Conservation (phyloP, 2,888 invertebrate species). For the Drosophila diplacantha region DNA sequence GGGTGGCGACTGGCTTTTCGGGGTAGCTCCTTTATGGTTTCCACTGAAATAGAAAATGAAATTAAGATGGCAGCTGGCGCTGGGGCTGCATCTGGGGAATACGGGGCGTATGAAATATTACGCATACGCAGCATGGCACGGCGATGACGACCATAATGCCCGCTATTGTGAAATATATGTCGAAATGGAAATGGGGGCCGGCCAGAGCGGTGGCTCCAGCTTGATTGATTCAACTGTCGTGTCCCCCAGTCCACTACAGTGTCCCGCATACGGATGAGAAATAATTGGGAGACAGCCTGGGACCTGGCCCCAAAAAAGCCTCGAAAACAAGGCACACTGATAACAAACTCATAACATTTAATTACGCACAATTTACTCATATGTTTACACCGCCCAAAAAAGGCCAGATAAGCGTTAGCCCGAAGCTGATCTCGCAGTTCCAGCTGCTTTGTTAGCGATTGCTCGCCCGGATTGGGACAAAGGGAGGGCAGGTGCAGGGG, state of each 20-base stretch:
- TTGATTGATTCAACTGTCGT: slow-evolving; percentile 56
- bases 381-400: slow-evolving; percentile 56
- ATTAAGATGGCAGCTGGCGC: slow-evolving; percentile 34
- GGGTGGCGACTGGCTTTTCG: slow-evolving; percentile 9
- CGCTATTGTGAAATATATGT: slow-evolving; percentile 46
- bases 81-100: slow-evolving; percentile 30
- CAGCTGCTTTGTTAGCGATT: slow-evolving; percentile 27
- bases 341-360: slow-evolving; percentile 69
- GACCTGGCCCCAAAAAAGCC: slow-evolving; percentile 19
- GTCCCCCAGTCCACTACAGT: neutral
- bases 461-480: slow-evolving; percentile 13
- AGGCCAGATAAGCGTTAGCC: slow-evolving; percentile 16
- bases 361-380: slow-evolving; percentile 65
- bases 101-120: slow-evolving; percentile 57
- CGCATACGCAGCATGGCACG: slow-evolving; percentile 54
- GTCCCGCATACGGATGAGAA: slow-evolving; percentile 22
- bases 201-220: slow-evolving; percentile 4
- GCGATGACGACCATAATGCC: slow-evolving; percentile 25
- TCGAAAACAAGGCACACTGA: slow-evolving; percentile 37
- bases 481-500: slow-evolving; percentile 1
- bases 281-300: slow-evolving; percentile 38
- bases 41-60: slow-evolving; percentile 45
- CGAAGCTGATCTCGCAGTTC: slow-evolving; percentile 30
- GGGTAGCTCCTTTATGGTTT: slow-evolving; percentile 52
- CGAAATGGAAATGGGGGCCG: slow-evolving; percentile 6